phyloP scores from a whole-genome alignment of 2,888 invertebrate genomes.

The Phlogophora meticulosa region DNA sequence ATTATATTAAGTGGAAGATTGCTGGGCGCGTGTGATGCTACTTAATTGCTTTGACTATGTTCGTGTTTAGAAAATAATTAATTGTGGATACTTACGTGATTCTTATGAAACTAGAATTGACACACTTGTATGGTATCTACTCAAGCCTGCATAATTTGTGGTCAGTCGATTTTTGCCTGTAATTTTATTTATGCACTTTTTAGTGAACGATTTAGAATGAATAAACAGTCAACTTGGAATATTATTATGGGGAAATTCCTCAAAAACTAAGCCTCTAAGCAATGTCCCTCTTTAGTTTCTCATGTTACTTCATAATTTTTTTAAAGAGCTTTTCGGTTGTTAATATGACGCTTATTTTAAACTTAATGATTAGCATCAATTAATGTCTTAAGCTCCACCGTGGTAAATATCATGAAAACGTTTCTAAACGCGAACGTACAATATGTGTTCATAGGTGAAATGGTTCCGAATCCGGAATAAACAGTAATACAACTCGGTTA shows the following conservation, averaged over 20 bases:
- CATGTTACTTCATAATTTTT: no score
- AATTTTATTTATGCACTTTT: no score
- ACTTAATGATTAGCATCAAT: no score
- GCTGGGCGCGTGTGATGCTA: slow-evolving; percentile 9
- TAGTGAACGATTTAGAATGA: no score
- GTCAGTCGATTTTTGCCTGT: background rate
- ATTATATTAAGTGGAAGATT: background rate
- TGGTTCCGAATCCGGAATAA: background rate
- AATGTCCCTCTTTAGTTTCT: no score
- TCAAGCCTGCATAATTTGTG: background rate
- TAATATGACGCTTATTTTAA: no score
- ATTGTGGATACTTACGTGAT: slow-evolving; percentile 5
- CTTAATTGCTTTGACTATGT: slow-evolving; percentile 49
- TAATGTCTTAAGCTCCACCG: no score
- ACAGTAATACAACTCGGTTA: background rate
- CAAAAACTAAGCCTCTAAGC: no score
- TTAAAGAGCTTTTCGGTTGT: no score
- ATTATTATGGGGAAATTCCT: no score
- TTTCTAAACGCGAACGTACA: slow-evolving; percentile 60
- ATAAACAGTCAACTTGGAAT: no score
- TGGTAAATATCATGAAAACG: no score
- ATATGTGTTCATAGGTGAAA: background rate
- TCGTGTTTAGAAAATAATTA: slow-evolving; percentile 61
- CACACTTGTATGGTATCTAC: background rate
- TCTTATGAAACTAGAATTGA: slow-evolving; percentile 19